Base-by-base conservation (phyloP, 2,888 invertebrate genomes). In the Orthosia incerta region DNA sequence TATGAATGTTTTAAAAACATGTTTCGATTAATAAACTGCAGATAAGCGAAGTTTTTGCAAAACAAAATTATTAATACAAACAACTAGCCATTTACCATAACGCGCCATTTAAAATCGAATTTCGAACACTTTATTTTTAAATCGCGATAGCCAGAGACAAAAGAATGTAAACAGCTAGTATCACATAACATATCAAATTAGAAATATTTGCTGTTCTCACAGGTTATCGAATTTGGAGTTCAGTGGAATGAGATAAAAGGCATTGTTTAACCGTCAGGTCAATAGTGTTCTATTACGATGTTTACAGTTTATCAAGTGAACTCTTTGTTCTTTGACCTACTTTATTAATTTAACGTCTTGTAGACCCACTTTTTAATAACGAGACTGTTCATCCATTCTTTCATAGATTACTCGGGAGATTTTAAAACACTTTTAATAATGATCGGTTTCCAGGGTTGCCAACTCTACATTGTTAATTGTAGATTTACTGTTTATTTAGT, bases 141-240 rank as follows among this genome's bases (percentile, higher is more conserved):
- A 84, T 83, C 80, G 66, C 74, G 86, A 89, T 89, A 84, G 5
- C 80, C 80, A 83, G 73, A 83, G 60, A 85, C 85, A 85, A 84
- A 85, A 78, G 84, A 86, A 86, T 71, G 45, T 76, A 79, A 75
- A 83, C 85, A 78, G 88, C 83, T 84, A 82, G 86, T 86, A 84
- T 88, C 87, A 56, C 64, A 51, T 76, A 84, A 78, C 82, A 77
- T 90, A 90, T 92, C 90, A 86, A 88, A 89, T 90, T 88, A 87
- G 87, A 90, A 88, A 83, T 92, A 91, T 94, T 93, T 92, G 91
- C 88, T 85, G 87, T 94, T 95, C 95, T 89, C 95, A 95, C 94
- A 93, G 91, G 92, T 91, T 93, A 95, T 95, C 94, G 90, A 89
- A 93, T 95, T 93, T 93, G 87, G 90, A 92, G 92, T 94, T 95